Base-by-base conservation (phyloP, 2,888 invertebrate genomes). In the Malachius bipustulatus region DNA sequence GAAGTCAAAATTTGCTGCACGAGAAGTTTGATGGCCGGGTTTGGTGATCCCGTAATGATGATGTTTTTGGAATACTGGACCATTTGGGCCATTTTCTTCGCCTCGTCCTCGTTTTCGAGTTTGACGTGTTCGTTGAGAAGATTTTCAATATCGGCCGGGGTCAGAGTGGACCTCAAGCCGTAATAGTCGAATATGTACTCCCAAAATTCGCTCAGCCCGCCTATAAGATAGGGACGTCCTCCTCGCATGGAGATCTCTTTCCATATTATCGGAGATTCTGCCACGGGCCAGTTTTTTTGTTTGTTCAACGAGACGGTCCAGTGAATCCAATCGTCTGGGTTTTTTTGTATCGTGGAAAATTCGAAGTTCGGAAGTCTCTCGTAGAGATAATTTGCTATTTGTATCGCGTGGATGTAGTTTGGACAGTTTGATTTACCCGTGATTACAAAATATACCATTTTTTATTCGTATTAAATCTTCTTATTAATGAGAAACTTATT, bases 161-260 rank as follows among this genome's bases (percentile, higher is more conserved):
- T 46, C 12, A 65, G 48, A 26, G 47, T 35, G 2, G 58, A 57
- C 40, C 58, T 54, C 9, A 66, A 44, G 3, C 62, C 62, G 46
- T 76, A 77, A 56, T 74, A 75, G 19, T 73, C 68, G 52, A 68
- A 64, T 45, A 71, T 66, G 45, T 75, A 73, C 51, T 75, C 72
- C 59, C 72, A 66, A 61, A 76, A 77, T 36, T 74, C 68, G 26
- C 66, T 56, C 3, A 67, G 60, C 30, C 70, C 69, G 4, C 77
- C 77, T n/a, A 77, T 67, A 30, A 73, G 69, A 47, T 60, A 61
- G 1, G 69, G 60, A 46, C 67, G 70, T 28, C 70, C 70, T 12
- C 71, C 71, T 47, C 64, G 63, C 51, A 65, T 58, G 34, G 67
- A 56, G 36, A 73, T 52, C 56, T 76, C 73, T 54, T 72, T 73